Evolutionary conservation across 1,140 invertebrate genomes (phyloP).

Genomic region (Drosophila malerkotliana): DNA sequence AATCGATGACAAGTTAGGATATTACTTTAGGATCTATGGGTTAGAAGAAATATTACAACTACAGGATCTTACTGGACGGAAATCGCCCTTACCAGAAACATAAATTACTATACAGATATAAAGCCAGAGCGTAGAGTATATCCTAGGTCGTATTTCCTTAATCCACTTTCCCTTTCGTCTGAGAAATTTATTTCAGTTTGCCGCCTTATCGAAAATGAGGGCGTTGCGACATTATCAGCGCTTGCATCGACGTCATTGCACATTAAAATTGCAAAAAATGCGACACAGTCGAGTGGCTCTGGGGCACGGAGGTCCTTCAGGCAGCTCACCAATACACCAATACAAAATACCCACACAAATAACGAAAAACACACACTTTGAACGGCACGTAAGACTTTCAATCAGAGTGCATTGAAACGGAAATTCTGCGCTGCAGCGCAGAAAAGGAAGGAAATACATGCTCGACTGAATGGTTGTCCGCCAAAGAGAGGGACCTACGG

Average conservation of each 20-base stretch:
- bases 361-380: constrained; percentile 1
- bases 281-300: constrained; percentile 38
- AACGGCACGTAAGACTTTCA: constrained; percentile 76
- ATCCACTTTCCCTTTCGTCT: constrained; percentile 8
- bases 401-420: constrained; percentile 77
- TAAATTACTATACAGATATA: no score
- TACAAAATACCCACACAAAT: constrained; percentile 19
- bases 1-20: not conserved
- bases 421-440: constrained; percentile 80
- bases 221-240: constrained; percentile 60
- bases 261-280: constrained; percentile 74
- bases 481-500: constrained; percentile 10
- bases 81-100: no score
- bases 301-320: constrained; percentile 49
- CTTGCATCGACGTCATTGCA: constrained; percentile 71
- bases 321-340: constrained; percentile 24
- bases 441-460: constrained; percentile 76
- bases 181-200: constrained; percentile 53
- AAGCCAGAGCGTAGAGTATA: not conserved
- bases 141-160: not conserved
- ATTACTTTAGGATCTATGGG: not conserved
- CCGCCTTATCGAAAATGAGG: constrained; percentile 58
- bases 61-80: no score
- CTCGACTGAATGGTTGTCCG: constrained; percentile 53
- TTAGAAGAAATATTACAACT: no score